These are phyloP conservation scores for Macroramphosus scolopax DNA, from an alignment of 2,797 vertebrate species.

Conservation along the genomic window DNA sequence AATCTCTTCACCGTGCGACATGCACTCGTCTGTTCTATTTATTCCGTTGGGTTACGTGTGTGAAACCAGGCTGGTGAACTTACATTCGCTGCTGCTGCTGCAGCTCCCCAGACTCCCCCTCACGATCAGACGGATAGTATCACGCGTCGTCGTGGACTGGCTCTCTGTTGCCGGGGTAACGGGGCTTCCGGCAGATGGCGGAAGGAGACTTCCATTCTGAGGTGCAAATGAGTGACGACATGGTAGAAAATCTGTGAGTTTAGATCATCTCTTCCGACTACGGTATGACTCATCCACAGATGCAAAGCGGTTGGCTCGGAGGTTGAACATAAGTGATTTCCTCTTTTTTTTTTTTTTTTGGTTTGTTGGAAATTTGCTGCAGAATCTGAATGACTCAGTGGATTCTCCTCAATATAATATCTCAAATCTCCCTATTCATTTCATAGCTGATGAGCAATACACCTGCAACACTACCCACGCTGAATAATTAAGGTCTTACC, in stretches of 20 bases:
- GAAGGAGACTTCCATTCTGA: slow-evolving; percentile 82
- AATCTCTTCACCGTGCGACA: background rate
- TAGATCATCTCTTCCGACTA: slow-evolving; percentile 52
- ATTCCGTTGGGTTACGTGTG: no score
- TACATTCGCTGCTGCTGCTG: slow-evolving; percentile 97
- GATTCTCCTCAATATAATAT: slow-evolving; percentile 32
- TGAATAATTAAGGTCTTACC: slow-evolving; percentile 71
- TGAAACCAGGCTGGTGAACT: slow-evolving; percentile 54
- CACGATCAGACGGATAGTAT: slow-evolving; percentile 96
- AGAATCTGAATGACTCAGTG: slow-evolving; percentile 46
- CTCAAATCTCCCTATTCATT: slow-evolving; percentile 5
- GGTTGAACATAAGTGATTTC: slow-evolving; percentile 52
- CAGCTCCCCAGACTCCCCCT: slow-evolving; percentile 97
- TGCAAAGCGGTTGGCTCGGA: slow-evolving; percentile 37
- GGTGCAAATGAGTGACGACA: slow-evolving; percentile 60
- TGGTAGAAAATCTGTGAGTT: slow-evolving; percentile 38
- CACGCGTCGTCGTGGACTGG: slow-evolving; percentile 82
- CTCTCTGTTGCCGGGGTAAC: slow-evolving; percentile 79
- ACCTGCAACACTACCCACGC: slow-evolving; percentile 9
- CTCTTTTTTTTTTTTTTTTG: slow-evolving; percentile 16
- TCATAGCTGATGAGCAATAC: slow-evolving; percentile 26
- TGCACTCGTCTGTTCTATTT: background rate
- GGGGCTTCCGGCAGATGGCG: slow-evolving; percentile 79
- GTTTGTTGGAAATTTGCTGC: slow-evolving; percentile 33
- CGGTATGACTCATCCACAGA: slow-evolving; percentile 65